A percentile compares a stretch with the other conserved stretches of the same genome.
Evolutionary conservation across 2,113 vertebrate species (phyloP).

Genomic region (Saccopteryx leptura): DNA sequence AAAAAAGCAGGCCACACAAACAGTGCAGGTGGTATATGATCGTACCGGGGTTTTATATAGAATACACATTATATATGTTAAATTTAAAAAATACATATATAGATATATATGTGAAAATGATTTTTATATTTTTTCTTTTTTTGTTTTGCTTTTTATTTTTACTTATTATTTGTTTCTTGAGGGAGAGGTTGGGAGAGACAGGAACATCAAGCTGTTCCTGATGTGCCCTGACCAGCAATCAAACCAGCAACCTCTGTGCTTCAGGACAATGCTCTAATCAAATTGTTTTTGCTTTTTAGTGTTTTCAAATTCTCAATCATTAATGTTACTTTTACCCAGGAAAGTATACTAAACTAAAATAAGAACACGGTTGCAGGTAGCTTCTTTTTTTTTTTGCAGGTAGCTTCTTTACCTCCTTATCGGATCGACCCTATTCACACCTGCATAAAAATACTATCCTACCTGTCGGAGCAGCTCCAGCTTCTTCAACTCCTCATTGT

Average conservation of each 20-base stretch:
- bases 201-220: no score
- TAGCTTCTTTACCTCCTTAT: background rate
- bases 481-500: conserved; percentile 98
- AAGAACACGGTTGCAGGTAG: background rate
- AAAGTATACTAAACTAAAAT: background rate
- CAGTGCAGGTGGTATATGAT: background rate
- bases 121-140: background rate
- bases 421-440: background rate
- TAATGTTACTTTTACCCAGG: background rate
- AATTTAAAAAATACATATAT: background rate
- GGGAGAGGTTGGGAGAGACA: no score
- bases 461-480: conserved; percentile 97
- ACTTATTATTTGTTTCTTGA: no score
- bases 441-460: background rate
- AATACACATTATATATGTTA: background rate
- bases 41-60: background rate
- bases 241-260: no score
- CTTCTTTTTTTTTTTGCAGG: background rate
- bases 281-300: background rate
- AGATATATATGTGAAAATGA: background rate
- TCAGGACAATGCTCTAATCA: no score
- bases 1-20: background rate
- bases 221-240: no score
- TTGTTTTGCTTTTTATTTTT: background rate
- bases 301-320: background rate